Evolutionary conservation across 2,888 invertebrate genomes (phyloP), one percentile per base, ranked within the genome.

Genomic region (Torymus tubicola): DNA sequence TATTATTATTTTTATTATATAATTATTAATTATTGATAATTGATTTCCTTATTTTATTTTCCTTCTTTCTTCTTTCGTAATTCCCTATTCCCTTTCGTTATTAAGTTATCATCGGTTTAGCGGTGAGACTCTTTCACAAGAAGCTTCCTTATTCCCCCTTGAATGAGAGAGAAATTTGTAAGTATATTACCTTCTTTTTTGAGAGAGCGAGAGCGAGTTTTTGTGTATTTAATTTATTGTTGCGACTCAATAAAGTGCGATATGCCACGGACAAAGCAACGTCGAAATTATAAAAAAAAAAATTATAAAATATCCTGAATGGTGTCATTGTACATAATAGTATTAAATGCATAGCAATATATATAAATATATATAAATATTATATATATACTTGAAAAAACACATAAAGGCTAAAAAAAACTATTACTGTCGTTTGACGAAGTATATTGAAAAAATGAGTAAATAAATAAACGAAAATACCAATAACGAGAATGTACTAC

Each of bases 301-400:
- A 64, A 57, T 76, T 75, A 81, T 68, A 74, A 70, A 76, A 78
- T 78, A 78, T 78, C 78, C 76, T 76, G 81, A 76, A 81, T 76
- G 78, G 83, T 89, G 88, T 89, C 88, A 88, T 89, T 90, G 90
- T 90, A 90, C 85, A 89, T 90, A 90, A 88, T 89, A 89, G 87
- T 85, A 85, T 83, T 87, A 86, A 88, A 85, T 83, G 71, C 78
- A 84, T 86, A 86, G 86, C 82, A 81, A 84, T 86, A 87, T 83
- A 85, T 84, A 53, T 60, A 69, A 18, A 71, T 76, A 72, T 58
- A 76, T 21, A 80, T 52, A 74, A 67, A 73, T 57, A 74, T 53
- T 73, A 65, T 72, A 79, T 61, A 77, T 50, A 74, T 67, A 75
- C 13, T 71, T 24, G 53, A 68, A 72, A 31, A 61, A 67, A 63